phyloP scores from a whole-genome alignment of 2,888 invertebrate genomes.

The Papilio demoleus region DNA sequence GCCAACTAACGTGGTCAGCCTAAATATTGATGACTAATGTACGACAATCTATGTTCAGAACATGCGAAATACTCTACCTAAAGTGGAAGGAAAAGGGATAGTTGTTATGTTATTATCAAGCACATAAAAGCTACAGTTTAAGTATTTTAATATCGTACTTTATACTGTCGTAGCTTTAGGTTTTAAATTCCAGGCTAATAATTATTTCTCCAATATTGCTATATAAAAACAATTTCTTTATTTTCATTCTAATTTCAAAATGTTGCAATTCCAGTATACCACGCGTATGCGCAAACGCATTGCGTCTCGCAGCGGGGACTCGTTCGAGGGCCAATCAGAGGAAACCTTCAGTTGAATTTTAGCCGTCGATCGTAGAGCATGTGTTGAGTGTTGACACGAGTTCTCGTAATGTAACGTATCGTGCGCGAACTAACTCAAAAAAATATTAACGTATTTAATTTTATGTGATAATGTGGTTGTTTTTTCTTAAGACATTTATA shows the following conservation, averaged over 20 bases:
- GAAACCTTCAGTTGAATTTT: conserved; percentile 65
- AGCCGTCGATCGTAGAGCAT: conserved; percentile 55
- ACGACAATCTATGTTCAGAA: conserved; percentile 58
- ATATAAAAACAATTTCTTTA: background rate
- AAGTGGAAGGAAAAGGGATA: conserved; percentile 24
- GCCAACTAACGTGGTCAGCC: conserved; percentile 19
- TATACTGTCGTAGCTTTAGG: too few relatives aligned
- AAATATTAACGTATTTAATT: conserved; percentile 59
- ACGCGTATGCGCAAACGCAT: conserved; percentile 54
- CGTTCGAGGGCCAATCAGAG: conserved; percentile 54
- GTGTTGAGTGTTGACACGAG: too few relatives aligned
- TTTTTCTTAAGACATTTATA: conserved; percentile 57
- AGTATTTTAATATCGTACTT: background rate
- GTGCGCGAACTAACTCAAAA: conserved; percentile 52
- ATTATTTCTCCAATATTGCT: background rate
- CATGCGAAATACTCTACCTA: conserved; percentile 53
- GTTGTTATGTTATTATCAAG: conserved; percentile 14
- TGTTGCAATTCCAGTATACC: conserved; percentile 5
- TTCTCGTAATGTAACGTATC: conserved; percentile 57
- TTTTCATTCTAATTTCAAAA: conserved; percentile 1
- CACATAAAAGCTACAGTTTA: background rate
- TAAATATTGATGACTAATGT: conserved; percentile 59
- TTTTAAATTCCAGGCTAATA: too few relatives aligned
- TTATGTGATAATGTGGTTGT: conserved; percentile 74
- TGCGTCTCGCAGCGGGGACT: conserved; percentile 45